Conservation (phyloP, 2,888 invertebrate genomes). For the Melieria picta region DNA sequence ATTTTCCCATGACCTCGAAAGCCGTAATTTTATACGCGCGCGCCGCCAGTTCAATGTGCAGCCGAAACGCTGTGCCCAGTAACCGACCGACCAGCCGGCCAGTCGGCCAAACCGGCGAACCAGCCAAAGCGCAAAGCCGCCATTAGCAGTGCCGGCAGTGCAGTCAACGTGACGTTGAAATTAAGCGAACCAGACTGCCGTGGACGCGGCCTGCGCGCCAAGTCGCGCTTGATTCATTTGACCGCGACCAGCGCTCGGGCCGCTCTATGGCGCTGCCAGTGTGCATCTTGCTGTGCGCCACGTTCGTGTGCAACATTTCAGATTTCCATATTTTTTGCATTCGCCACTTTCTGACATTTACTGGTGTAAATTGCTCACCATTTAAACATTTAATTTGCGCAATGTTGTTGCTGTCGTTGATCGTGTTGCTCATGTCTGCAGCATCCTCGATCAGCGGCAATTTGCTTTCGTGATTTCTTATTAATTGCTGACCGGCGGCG, state of each 20-base stretch:
- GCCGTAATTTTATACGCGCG: constrained; percentile 55
- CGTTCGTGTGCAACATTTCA: constrained; percentile 28
- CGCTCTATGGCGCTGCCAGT: not conserved
- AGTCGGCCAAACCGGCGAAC: constrained; percentile 13
- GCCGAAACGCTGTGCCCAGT: not conserved
- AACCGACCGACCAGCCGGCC: constrained; percentile 3
- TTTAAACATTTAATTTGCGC: constrained; percentile 54
- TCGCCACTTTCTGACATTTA: constrained; percentile 34
- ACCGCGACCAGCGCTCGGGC: not conserved
- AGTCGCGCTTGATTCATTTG: too few species aligned
- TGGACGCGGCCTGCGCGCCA: not conserved
- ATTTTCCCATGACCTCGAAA: constrained; percentile 63
- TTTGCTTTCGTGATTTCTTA: constrained; percentile 55
- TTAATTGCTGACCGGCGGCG: constrained; percentile 51
- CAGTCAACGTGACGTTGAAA: constrained; percentile 56
- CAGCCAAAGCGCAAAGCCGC: constrained; percentile 8
- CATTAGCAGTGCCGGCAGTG: constrained; percentile 8
- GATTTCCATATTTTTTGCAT: constrained; percentile 23
- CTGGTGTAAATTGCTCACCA: constrained; percentile 57
- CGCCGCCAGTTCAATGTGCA: not conserved
- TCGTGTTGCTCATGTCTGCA: constrained; percentile 20
- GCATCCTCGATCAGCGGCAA: constrained; percentile 45
- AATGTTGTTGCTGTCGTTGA: constrained; percentile 15
- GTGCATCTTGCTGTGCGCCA: not conserved
- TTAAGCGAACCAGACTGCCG: constrained; percentile 39